Evolutionary conservation across 2,888 invertebrate species (phyloP).

Genomic region (Lepetodrilus schrolli): DNA sequence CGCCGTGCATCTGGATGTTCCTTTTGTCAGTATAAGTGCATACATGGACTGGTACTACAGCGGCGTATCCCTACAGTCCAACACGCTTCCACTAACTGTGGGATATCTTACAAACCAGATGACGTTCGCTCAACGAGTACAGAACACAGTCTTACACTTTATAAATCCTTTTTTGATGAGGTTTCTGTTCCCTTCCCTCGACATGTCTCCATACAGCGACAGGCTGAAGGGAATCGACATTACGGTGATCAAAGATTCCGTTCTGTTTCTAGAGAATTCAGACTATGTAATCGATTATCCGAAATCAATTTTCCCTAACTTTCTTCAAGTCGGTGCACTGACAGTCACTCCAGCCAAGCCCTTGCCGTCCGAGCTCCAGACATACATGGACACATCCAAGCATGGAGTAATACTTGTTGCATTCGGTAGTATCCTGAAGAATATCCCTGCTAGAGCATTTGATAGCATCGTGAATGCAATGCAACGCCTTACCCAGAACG

Average conservation of each 20-base stretch:
- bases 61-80: slow-evolving; percentile 7
- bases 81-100: not conserved
- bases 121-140: slow-evolving; percentile 10
- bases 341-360: slow-evolving; percentile 44
- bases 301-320: slow-evolving; percentile 45
- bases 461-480: too few relatives aligned
- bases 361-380: slow-evolving; percentile 41
- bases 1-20: not conserved
- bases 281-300: slow-evolving; percentile 52
- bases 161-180: not conserved
- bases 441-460: too few relatives aligned
- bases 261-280: slow-evolving; percentile 44
- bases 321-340: slow-evolving; percentile 47
- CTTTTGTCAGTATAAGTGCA: slow-evolving; percentile 10
- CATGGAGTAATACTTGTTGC: slow-evolving; percentile 50
- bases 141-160: not conserved
- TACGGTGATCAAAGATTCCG: slow-evolving; percentile 31
- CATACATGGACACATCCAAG: slow-evolving; percentile 40
- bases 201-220: not conserved
- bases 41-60: not conserved
- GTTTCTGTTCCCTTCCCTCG: not conserved
- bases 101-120: not conserved
- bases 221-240: not conserved
- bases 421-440: slow-evolving; percentile 45
- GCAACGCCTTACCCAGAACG: slow-evolving; percentile 27